A percentile compares a stretch with the other conserved stretches of the same genome.
These are phyloP conservation scores for Cygnus buccinator DNA, from an alignment of 2,113 vertebrate genomes.

Conservation along the genomic window DNA sequence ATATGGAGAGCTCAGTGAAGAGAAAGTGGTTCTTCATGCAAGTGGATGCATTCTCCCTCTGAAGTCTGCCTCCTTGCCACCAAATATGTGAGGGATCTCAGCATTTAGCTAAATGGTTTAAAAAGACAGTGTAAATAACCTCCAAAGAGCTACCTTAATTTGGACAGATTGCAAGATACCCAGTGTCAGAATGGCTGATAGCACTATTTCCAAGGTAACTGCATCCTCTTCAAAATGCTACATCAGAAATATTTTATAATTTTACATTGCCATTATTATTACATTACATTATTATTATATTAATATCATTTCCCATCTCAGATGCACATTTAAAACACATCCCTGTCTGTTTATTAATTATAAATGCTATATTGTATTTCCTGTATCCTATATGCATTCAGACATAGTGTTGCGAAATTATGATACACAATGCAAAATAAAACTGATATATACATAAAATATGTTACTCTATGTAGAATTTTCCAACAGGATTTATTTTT, in stretches of 20 bases:
- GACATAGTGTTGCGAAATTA: background rate
- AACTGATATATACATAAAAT: background rate
- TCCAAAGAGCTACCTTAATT: background rate
- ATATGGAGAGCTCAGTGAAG: background rate
- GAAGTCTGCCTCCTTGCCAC: background rate
- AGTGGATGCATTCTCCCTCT: background rate
- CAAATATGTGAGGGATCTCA: background rate
- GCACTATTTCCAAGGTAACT: background rate
- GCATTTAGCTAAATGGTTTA: background rate
- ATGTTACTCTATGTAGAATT: background rate
- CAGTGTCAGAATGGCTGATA: background rate
- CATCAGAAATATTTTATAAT: background rate
- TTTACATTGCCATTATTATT: background rate
- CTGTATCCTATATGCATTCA: background rate
- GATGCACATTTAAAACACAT: background rate
- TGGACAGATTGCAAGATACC: background rate
- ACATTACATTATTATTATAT: background rate
- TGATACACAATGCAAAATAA: background rate
- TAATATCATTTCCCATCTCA: background rate
- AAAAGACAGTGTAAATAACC: background rate
- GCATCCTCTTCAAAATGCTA: background rate
- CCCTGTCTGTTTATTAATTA: background rate
- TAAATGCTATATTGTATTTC: background rate
- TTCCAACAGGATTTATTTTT: background rate
- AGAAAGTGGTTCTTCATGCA: background rate